Evolutionary conservation across 2,888 invertebrate species (phyloP).

Genomic region (Cephus pulcher): DNA sequence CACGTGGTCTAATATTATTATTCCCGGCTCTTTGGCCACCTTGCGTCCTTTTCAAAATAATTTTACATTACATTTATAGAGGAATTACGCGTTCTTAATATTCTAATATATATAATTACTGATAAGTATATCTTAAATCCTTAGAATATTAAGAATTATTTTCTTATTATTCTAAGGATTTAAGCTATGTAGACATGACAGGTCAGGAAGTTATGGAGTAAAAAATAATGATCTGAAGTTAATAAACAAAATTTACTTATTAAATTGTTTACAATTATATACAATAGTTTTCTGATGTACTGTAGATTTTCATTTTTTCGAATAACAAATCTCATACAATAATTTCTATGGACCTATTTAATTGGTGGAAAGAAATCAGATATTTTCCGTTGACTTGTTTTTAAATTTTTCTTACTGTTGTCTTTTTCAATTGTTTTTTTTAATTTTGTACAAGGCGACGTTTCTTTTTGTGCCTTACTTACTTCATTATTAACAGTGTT

Average conservation of each 20-base stretch:
- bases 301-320: not conserved
- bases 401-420: conserved; percentile 2
- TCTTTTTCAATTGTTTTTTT: not conserved
- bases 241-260: not conserved
- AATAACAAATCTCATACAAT: not conserved
- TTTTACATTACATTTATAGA: not conserved
- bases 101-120: not conserved
- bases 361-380: conserved; percentile 39
- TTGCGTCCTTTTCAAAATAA: not conserved
- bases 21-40: not conserved
- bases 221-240: not conserved
- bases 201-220: not conserved
- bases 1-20: conserved; percentile 42
- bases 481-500: not conserved
- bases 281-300: not conserved
- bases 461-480: not conserved
- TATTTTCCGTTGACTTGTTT: conserved; percentile 36
- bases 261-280: conserved; percentile 3
- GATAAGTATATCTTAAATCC: too few relatives aligned
- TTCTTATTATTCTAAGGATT: not conserved
- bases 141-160: too few relatives aligned
- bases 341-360: not conserved
- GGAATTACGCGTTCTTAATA: not conserved
- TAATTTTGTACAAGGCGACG: not conserved
- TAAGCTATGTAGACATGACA: not conserved